Base-by-base conservation (phyloP, 2,797 vertebrate genomes). In the Poeciliopsis presidionis region DNA sequence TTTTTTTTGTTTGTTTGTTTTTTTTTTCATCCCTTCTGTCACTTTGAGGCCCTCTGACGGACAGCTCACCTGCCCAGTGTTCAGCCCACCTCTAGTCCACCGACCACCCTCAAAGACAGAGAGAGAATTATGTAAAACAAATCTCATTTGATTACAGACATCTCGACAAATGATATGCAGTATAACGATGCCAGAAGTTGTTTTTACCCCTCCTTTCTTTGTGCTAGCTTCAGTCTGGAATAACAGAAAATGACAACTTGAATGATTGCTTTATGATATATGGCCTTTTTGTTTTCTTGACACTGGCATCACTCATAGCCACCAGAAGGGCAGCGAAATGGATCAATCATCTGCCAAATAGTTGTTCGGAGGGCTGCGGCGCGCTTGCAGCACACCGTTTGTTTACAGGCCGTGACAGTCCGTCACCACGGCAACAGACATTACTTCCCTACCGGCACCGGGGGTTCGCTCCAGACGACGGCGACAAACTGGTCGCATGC, bases 371-470 rank as follows among this genome's bases (percentile, higher is more conserved):
- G 30, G 73, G 82, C 55, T 82, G 71, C 72, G 81, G 43, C 74
- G 74, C 82, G 72, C 76, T 83, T 74, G 51, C 75, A 73, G 79
- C 53, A 77, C 72, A 72, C 28, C 33, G 73, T 80, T 75, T 80
- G 83, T 88, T 84, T 88, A 86, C 74, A 75, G 61, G 70, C 77
- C 6, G 5, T 49, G 72, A 86, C 81, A 80, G 78, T 69, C 76
- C 67, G 80, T 89, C 33, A 76, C 86, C 81, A 87, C 90, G 84
- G 78, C 76, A 69, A 77, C 87, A 84, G 82, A 83, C 76, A 86
- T 78, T 77, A 85, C 59, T 72, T 84, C 73, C 74, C 83, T 14
- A 45, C 49, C 65, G 49, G 67, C 43, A 55, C 77, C 51, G 14
- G 22, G 9, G 41, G 53, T 74, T 83, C 77, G n/a, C 78, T 43